Evolutionary conservation across 1,140 invertebrate genomes (phyloP), one percentile per base, ranked within the genome.

Genomic region (Whitmania pigra): DNA sequence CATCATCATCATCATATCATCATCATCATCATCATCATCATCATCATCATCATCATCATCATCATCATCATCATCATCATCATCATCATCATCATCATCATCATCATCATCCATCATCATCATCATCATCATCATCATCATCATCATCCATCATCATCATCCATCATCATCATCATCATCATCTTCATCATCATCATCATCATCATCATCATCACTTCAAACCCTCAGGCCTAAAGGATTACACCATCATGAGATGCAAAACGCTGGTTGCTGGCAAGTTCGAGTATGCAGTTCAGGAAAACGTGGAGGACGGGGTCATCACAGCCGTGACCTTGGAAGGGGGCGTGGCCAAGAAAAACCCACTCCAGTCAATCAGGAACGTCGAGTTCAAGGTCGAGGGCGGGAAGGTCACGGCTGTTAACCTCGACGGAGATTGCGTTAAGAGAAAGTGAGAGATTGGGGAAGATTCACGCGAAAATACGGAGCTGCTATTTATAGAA

Each of bases 61-160:
- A 31, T 68, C 36, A 15, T 31, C 25, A 68, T 68, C 36, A 68
- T 68, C 25, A 68, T 29, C 20, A 63, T 63, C 57, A 63, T n/a
- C 57, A 63, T 31, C 57, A 63, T 63, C 57, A 63, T 63, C 57
- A n/a, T 63, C 57, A 63, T 63, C 57, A 63, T 6, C 57, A 63
- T 63, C 57, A 63, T 63, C 57, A 63, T n/a, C 57, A 63, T 63
- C n/a, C 25, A 20, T 9, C 20, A n/a, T n/a, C 54, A 57, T 57
- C 54, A 69, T 69, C 68, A 69, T n/a, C 68, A 69, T 69, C 68
- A 69, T 69, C 68, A 69, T 69, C 68, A 69, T 69, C 68, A 69
- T 69, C 68, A 69, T 69, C 68, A 69, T 69, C 27, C 40, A 69
- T 69, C 29, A 25, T 63, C 57, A 63, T 25, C 9, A 68, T 68